Evolutionary conservation across 1,140 invertebrate species (phyloP).

Genomic region (Oncopeltus fasciatus): DNA sequence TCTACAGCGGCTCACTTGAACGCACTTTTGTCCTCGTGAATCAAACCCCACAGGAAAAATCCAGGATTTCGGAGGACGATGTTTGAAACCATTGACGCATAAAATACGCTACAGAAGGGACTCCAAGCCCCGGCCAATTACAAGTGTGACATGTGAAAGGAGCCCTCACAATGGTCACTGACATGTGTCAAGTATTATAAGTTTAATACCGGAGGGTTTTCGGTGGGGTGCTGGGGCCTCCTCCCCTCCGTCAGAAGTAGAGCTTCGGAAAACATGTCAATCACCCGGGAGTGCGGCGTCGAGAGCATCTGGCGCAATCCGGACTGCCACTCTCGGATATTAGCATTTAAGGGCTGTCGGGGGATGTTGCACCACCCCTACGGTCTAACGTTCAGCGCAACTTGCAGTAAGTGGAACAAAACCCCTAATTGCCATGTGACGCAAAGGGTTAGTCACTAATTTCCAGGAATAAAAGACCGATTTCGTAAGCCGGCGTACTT

Average conservation of each 20-base stretch:
- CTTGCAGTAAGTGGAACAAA: too few relatives aligned
- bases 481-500: too few relatives aligned
- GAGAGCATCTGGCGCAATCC: conserved; percentile 1
- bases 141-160: conserved; percentile 1
- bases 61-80: background rate
- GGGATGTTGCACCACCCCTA: too few relatives aligned
- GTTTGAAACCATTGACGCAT: conserved; percentile 4
- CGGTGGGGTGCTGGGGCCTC: background rate
- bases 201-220: background rate
- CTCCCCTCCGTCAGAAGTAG: too few relatives aligned
- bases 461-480: too few relatives aligned
- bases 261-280: conserved; percentile 5
- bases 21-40: too few relatives aligned
- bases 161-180: background rate
- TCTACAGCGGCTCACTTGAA: too few relatives aligned
- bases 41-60: too few relatives aligned
- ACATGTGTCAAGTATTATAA: conserved; percentile 9
- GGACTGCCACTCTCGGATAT: background rate
- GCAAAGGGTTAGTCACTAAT: too few relatives aligned
- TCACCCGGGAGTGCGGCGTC: background rate
- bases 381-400: too few relatives aligned
- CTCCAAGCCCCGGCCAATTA: background rate
- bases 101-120: background rate
- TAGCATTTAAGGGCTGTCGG: background rate
- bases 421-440: too few relatives aligned